Evolutionary conservation across 2,113 vertebrate genomes (phyloP), one percentile per base, ranked within the genome.

Genomic region (Andinoacara biseriatus): DNA sequence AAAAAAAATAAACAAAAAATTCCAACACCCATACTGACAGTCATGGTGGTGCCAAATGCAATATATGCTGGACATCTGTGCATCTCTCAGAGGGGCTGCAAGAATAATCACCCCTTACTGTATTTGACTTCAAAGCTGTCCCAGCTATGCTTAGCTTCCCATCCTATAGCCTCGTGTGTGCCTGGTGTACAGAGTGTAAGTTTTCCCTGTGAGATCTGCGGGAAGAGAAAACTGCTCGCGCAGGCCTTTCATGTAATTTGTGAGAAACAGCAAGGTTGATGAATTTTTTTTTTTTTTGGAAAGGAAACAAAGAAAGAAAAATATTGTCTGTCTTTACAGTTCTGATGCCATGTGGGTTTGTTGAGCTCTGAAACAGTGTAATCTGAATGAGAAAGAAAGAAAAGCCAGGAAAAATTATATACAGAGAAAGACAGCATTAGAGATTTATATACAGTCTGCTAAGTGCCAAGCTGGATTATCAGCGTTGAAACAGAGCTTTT

Each of bases 371-470:
- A 91, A 87, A 88, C 81, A 86, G 81, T 86, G 76, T 89, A 93
- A 93, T 93, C 74, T 86, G 84, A 92, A 86, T 76, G 87, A 90
- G 85, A 88, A 91, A 88, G 54, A 89, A 90, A 91, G 79, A 91
- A 89, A 94, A 86, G 74, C 87, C 74, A 79, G 77, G 75, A 86
- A 90, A 87, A 90, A 91, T 74, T 91, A 94, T 94, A 94, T 89
- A 96, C 93, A 94, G 86, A 94, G 86, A 93, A 74, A 91, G 83
- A 93, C 91, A 92, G 91, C 87, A 89, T 94, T 91, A 84, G 87
- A 93, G 90, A 95, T 94, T 92, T 95, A 94, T 95, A 93, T 95
- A 96, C 94, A 95, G 92, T 90, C 87, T 89, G 87, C 75, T 90
- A 87, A 91, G 90, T 86, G 90, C 91, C 87, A 92, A 94, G 89